Percentiles rank a stretch among this genome's conserved stretches.
These are phyloP conservation scores for Oryzias curvinotus DNA, from an alignment of 2,113 vertebrate species.

Conservation along the genomic window DNA sequence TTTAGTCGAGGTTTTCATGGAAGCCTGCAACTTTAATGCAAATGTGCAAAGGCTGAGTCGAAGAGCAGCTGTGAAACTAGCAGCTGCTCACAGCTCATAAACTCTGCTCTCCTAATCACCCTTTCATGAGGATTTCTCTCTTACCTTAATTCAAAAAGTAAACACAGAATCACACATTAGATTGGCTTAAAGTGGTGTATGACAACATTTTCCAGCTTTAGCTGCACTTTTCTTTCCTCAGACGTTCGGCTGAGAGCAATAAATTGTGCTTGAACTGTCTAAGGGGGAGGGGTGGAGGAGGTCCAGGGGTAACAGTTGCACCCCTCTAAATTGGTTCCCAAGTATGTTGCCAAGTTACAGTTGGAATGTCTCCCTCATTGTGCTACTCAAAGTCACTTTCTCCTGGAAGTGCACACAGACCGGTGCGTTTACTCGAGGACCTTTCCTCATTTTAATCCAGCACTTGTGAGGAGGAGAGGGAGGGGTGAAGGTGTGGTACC, in stretches of 20 bases:
- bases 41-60: conserved; percentile 64
- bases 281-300: conserved; percentile 37
- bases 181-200: conserved; percentile 45
- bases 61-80: conserved; percentile 68
- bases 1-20: conserved; percentile 22
- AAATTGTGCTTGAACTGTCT: conserved; percentile 59
- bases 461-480: conserved; percentile 12
- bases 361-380: conserved; percentile 67
- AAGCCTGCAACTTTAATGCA: conserved; percentile 64
- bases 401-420: conserved; percentile 32
- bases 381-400: conserved; percentile 62
- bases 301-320: conserved; percentile 50
- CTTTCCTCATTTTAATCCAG: conserved; percentile 25
- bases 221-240: conserved; percentile 33
- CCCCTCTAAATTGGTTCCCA: conserved; percentile 66
- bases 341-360: conserved; percentile 74
- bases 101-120: conserved; percentile 48
- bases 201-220: too few species aligned
- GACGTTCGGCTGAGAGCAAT: conserved; percentile 51
- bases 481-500: conserved; percentile 65
- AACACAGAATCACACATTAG: conserved; percentile 30
- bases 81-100: conserved; percentile 72
- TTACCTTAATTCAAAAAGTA: conserved; percentile 34
- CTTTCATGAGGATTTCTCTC: conserved; percentile 52
- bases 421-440: conserved; percentile 35